Base-by-base conservation (phyloP, 2,113 vertebrate genomes). In the Leuciscus idus region DNA sequence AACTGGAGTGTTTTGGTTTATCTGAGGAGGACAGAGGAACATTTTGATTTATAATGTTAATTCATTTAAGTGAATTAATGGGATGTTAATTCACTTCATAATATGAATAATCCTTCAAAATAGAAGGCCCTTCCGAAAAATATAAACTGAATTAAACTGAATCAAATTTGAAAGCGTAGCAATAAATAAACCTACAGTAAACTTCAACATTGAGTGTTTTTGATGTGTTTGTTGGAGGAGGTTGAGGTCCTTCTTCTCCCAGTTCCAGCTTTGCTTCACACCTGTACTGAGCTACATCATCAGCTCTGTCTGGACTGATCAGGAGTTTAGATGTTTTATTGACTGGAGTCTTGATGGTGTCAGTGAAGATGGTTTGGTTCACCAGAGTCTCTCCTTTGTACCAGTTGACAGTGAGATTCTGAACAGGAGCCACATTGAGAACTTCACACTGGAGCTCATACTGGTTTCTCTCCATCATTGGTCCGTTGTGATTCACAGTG, bases 361-460 rank as follows among this genome's bases (percentile, higher is more conserved):
- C 4, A 33, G 33, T 12, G 0, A 91, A 90, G 30, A 2, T 3
- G 0, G n/a, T 4, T 0, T 33, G 2, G 6, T 0, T 0, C 2
- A 28, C 0, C 0, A 64, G 66, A 0, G 50, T 12, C 5, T 91
- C 17, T 4, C 91, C 93, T 13, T 2, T 88, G 79, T 91, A 89
- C 90, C 95, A 93, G 5, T 3, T 91, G 86, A 95, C 90, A 0
- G 0, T 46, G 33, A 97, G 81, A 9, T 68, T 28, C 21, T 2
- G 1, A 52, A 84, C 87, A 1, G 96, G 96, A 1, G 89, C 92
- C 0, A 94, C 86, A 0, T 70, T 84, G 0, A 1, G 2, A 21
- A 96, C 85, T 39, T 92, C 88, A 91, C 96, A 97, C 84, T 2
- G 21, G 88, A 96, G 87, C 28, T 87, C 52, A 75, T 94, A 74